These are phyloP conservation scores for Arremon brunneinucha DNA, from an alignment of 2,797 vertebrate species.

Conservation along the genomic window DNA sequence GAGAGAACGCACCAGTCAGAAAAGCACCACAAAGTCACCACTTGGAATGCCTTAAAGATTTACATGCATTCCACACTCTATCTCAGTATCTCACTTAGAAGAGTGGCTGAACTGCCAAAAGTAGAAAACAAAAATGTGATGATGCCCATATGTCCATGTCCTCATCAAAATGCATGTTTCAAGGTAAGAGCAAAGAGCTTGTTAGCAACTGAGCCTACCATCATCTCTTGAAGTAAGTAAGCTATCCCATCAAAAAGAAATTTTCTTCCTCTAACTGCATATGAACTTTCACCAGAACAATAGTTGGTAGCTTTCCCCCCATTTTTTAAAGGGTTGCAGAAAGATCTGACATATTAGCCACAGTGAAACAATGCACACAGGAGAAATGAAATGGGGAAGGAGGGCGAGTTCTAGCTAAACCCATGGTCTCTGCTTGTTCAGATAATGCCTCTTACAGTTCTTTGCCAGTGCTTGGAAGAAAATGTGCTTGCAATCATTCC, in stretches of 20 bases:
- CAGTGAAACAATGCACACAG: background rate
- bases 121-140: background rate
- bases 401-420: background rate
- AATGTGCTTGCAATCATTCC: background rate
- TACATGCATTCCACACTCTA: background rate
- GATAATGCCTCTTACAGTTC: background rate
- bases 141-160: accelerated
- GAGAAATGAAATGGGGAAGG: background rate
- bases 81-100: background rate
- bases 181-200: background rate
- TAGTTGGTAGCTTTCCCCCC: background rate
- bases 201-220: background rate
- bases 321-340: background rate
- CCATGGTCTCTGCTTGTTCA: background rate
- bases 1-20: background rate
- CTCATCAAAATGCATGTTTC: background rate
- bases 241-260: background rate
- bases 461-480: background rate
- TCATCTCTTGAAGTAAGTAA: background rate
- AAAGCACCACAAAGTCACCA: background rate
- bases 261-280: background rate
- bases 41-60: background rate
- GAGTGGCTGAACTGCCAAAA: background rate
- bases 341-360: background rate
- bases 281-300: background rate